Base-by-base conservation (phyloP, 2,888 invertebrate species). In the Aproaerema taeniolella region DNA sequence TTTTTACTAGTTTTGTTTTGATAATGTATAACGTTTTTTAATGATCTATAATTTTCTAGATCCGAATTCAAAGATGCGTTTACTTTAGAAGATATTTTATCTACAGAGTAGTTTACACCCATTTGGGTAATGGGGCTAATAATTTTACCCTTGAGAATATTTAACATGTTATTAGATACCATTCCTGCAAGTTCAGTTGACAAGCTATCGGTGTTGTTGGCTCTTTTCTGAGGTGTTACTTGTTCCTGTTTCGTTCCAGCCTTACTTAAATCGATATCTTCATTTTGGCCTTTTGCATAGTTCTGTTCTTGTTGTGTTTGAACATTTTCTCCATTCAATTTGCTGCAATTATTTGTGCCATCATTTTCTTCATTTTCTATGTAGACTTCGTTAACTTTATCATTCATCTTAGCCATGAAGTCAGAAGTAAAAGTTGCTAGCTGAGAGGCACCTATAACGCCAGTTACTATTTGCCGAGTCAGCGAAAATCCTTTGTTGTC, bases 91-190 rank as follows among this genome's bases (percentile, higher is more conserved):
- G 31, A 7, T 3, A 31, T 8, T 16, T 9, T 31, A 5, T 31
- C 31, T 9, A 16, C 16, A n/a, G 31, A 12, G 11, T 46, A 46
- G 14, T 34, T 43, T 9, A 33, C 41, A 9, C 41, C 46, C 24
- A 37, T 34, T 41, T 46, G 46, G 2, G 37, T 16, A 15, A 43
- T 15, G 1, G 46, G 46, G 7, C 12, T 34, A 17, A 46, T 25
- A 14, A 46, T 39, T 7, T 24, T 33, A 17, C 39, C 46, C 41
- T 43, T 46, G 16, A 46, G 35, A 31, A 32, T 41, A 14, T 29
- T 25, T 13, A 43, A 20, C 43, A 46, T 46, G 9, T 36, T 41
- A 1, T 24, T 36, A 9, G 43, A 41, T 10, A 46, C 43, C 31
- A 37, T 24, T 16, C 31, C 39, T 24, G 40, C 30, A 5, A 46